A percentile compares a stretch with the other conserved stretches of the same genome.
phyloP scores from a whole-genome alignment of 2,888 invertebrate species.

The Plagodis pulveraria region DNA sequence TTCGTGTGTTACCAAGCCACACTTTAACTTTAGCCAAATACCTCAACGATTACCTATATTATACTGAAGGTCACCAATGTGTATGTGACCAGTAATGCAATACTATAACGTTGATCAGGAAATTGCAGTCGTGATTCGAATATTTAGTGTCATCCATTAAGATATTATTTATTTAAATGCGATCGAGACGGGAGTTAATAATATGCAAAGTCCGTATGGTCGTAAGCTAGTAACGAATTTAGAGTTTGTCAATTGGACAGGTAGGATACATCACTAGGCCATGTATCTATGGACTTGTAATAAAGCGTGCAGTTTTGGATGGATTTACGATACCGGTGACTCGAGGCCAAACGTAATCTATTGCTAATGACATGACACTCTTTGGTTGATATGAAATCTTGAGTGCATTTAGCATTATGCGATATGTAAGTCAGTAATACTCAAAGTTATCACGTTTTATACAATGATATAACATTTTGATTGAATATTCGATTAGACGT shows the following conservation, averaged over 20 bases:
- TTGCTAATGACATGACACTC: slow-evolving; percentile 4
- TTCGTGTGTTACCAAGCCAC: slow-evolving; percentile 7
- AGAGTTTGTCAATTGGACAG: slow-evolving; percentile 12
- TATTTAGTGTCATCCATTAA: slow-evolving; percentile 45
- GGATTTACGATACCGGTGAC: slow-evolving; percentile 4
- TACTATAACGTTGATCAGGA: slow-evolving; percentile 52
- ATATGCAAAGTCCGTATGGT: slow-evolving; percentile 15
- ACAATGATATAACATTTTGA: no score
- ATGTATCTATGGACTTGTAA: slow-evolving; percentile 2
- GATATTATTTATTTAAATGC: slow-evolving; percentile 39
- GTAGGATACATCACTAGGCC: not conserved
- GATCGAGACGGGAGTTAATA: slow-evolving; percentile 23
- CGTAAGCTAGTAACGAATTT: slow-evolving; percentile 11
- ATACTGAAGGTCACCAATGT: slow-evolving; percentile 47
- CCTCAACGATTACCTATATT: slow-evolving; percentile 30
- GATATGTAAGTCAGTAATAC: not conserved
- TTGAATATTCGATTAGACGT: no score
- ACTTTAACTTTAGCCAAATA: slow-evolving; percentile 17
- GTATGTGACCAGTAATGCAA: slow-evolving; percentile 51
- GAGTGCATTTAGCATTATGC: not conserved
- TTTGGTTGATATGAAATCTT: not conserved
- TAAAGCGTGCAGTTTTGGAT: slow-evolving; percentile 16
- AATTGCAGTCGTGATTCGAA: slow-evolving; percentile 59
- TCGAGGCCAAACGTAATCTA: slow-evolving; percentile 12
- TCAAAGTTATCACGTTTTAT: no score